Percentiles rank a stretch among this genome's conserved stretches.
These are phyloP conservation scores for Zaprionus ghesquierei DNA, from an alignment of 1,140 invertebrate species.

Conservation along the genomic window DNA sequence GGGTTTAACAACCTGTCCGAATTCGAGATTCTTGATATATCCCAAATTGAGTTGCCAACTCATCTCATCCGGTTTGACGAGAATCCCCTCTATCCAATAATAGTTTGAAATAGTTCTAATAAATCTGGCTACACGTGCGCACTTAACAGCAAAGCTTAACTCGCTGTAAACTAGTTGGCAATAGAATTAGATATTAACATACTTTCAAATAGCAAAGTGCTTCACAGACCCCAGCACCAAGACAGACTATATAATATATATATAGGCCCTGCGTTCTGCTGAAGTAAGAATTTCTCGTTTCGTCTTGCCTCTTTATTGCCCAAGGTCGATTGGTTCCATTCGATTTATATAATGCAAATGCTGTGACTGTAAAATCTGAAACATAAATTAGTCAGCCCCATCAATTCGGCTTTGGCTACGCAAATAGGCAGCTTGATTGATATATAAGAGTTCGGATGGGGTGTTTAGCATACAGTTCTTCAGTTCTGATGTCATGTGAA, in stretches of 20 bases:
- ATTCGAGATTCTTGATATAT: background rate
- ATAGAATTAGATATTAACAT: slow-evolving; percentile 10
- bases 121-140: slow-evolving; percentile 6
- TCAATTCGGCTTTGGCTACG: slow-evolving; percentile 35
- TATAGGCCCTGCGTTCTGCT: background rate
- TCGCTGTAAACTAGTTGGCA: slow-evolving; percentile 17
- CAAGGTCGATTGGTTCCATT: slow-evolving; percentile 52
- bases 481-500: slow-evolving; percentile 28
- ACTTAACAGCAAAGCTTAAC: background rate
- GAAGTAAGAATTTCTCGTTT: slow-evolving; percentile 41
- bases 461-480: slow-evolving; percentile 8
- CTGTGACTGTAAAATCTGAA: slow-evolving; percentile 42
- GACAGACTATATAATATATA: background rate
- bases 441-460: slow-evolving; percentile 19
- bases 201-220: slow-evolving; percentile 19
- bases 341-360: slow-evolving; percentile 35
- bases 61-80: slow-evolving; percentile 37
- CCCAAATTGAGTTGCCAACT: background rate
- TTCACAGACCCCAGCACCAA: background rate
- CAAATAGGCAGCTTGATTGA: slow-evolving; percentile 46
- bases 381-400: slow-evolving; percentile 54
- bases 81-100: slow-evolving; percentile 6
- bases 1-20: slow-evolving; percentile 46
- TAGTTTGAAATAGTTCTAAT: slow-evolving; percentile 3
- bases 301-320: slow-evolving; percentile 30